Percentiles rank a stretch among this genome's conserved stretches.
Conservation (phyloP, 2,888 invertebrate species). For the Xanthorhoe spadicearia region DNA sequence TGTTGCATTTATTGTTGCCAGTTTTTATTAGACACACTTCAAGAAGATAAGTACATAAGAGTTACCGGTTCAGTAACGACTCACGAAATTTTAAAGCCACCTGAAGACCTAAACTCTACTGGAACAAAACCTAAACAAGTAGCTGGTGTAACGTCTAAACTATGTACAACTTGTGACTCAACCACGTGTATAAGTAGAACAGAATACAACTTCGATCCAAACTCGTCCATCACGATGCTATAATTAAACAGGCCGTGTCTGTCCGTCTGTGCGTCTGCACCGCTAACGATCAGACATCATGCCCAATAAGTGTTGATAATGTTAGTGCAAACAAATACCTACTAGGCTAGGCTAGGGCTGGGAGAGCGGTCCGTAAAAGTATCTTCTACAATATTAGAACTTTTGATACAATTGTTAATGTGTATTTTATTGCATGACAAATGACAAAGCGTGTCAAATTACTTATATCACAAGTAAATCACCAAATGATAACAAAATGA, state of each 20-base stretch:
- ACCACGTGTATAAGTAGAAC: neutral
- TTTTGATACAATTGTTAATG: too few relatives aligned
- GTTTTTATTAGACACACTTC: too few relatives aligned
- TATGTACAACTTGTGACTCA: neutral
- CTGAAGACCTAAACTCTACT: too few relatives aligned
- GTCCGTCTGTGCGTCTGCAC: constrained; percentile 44
- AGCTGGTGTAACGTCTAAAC: neutral
- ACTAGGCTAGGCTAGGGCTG: constrained; percentile 42
- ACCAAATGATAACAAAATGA: too few relatives aligned
- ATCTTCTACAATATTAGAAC: neutral
- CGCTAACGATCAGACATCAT: constrained; percentile 66
- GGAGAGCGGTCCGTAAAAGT: constrained; percentile 9
- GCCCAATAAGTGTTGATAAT: constrained; percentile 63
- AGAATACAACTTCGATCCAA: constrained; percentile 51
- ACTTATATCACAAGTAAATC: too few relatives aligned
- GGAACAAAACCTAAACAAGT: neutral
- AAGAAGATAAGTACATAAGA: too few relatives aligned
- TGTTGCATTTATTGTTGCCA: too few relatives aligned
- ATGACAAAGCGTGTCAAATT: too few relatives aligned
- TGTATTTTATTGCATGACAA: too few relatives aligned
- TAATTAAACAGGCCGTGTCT: constrained; percentile 65
- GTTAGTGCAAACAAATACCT: constrained; percentile 57
- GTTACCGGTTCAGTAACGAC: too few relatives aligned
- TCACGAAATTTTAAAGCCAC: too few relatives aligned
- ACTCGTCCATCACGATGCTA: constrained; percentile 69